phyloP scores from a whole-genome alignment of 2,888 invertebrate species.

The Pinctada fucata region DNA sequence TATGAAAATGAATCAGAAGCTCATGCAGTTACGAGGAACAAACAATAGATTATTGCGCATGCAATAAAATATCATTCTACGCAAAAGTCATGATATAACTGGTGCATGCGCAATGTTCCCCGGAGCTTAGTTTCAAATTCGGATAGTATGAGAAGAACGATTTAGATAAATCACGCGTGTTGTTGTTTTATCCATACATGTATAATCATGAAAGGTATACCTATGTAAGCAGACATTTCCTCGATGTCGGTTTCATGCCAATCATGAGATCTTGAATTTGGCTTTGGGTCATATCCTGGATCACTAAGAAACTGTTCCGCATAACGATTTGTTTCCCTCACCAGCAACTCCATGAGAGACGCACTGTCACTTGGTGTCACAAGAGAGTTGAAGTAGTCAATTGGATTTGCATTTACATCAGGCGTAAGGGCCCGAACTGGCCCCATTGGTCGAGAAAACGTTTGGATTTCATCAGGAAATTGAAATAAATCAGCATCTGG shows the following conservation, averaged over 20 bases:
- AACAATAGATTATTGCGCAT: no score
- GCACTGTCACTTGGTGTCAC: conserved; percentile 1
- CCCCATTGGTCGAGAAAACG: conserved; percentile 1
- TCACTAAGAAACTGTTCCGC: conserved; percentile 9
- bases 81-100: no score
- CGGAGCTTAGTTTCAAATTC: no score
- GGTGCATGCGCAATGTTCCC: no score
- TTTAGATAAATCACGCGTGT: no score
- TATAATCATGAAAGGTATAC: no score
- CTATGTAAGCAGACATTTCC: conserved; percentile 33
- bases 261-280: conserved; percentile 13
- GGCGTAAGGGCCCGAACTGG: not conserved
- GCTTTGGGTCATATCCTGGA: no score
- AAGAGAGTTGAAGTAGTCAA: not conserved
- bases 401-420: not conserved
- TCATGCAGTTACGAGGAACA: no score
- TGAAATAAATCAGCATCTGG: not conserved
- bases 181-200: no score
- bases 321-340: conserved; percentile 26
- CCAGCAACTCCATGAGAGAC: conserved; percentile 6
- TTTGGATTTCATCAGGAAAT: not conserved
- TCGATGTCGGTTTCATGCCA: conserved; percentile 17
- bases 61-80: no score
- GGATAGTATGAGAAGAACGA: no score
- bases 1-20: no score